These are phyloP conservation scores for Heliconius ethilla DNA, from an alignment of 2,888 invertebrate species.

Conservation along the genomic window DNA sequence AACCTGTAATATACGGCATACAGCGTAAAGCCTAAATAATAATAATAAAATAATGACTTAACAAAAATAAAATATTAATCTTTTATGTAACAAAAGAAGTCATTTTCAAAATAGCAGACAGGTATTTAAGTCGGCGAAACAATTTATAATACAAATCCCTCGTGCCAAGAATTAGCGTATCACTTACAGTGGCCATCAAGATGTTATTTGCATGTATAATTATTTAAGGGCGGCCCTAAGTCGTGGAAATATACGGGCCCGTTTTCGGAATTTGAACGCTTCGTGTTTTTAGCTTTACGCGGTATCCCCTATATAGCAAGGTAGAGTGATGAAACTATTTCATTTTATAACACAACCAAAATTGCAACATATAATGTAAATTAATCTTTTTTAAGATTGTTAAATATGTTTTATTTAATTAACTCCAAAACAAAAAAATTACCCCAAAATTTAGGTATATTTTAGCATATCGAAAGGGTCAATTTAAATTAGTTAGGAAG, in stretches of 20 bases:
- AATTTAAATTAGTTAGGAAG: constrained; percentile 19
- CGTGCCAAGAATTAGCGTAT: constrained; percentile 50
- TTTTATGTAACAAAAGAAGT: neutral
- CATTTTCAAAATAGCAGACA: neutral
- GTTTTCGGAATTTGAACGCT: neutral
- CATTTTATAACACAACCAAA: too few relatives aligned
- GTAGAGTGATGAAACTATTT: too few relatives aligned
- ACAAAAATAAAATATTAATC: too few relatives aligned
- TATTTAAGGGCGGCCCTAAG: constrained; percentile 51
- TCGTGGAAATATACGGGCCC: constrained; percentile 39
- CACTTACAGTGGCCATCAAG: constrained; percentile 65
- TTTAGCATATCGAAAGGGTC: constrained; percentile 3
- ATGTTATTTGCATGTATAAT: constrained; percentile 67
- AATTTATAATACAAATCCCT: constrained; percentile 34
- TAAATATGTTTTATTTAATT: neutral
- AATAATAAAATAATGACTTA: too few relatives aligned
- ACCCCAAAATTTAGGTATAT: neutral
- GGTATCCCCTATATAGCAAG: too few relatives aligned
- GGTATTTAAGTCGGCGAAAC: constrained; percentile 12
- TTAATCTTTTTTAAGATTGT: neutral
- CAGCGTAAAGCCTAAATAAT: too few relatives aligned
- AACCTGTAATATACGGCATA: too few relatives aligned
- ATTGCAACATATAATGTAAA: too few relatives aligned
- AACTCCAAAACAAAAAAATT: neutral
- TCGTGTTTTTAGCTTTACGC: neutral